These are phyloP conservation scores for Glandiceps talaboti DNA, from an alignment of 53 echinoderm and acorn worm species.

Conservation along the genomic window DNA sequence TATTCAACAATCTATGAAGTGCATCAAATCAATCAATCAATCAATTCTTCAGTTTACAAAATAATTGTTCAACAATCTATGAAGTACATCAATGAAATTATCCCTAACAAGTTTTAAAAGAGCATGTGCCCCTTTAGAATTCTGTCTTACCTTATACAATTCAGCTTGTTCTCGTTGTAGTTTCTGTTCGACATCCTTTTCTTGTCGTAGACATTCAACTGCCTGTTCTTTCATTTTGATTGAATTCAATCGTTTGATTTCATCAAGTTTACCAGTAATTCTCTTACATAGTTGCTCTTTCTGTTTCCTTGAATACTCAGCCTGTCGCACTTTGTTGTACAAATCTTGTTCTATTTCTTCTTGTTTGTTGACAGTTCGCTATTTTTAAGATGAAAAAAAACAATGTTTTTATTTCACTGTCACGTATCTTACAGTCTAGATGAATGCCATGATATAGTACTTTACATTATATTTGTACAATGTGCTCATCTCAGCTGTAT, in stretches of 20 bases:
- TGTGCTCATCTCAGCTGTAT: too few species aligned
- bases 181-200: conserved; percentile 73
- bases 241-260: conserved; percentile 58
- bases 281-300: conserved; percentile 52
- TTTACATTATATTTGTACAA: too few species aligned
- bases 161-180: conserved; percentile 73
- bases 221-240: conserved; percentile 63
- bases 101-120: too few species aligned
- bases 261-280: conserved; percentile 48
- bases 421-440: background rate
- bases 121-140: too few species aligned
- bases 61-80: too few species aligned
- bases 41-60: too few species aligned
- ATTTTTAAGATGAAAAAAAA: background rate
- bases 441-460: too few species aligned
- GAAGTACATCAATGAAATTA: too few species aligned
- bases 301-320: conserved; percentile 72
- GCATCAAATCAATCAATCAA: too few species aligned
- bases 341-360: conserved; percentile 88
- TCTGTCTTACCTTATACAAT: conserved; percentile 79
- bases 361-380: conserved; percentile 75
- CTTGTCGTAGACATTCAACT: conserved; percentile 43
- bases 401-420: background rate
- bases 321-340: conserved; percentile 64
- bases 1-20: too few species aligned